These are phyloP conservation scores for Drosophila parthenogenetica DNA, from an alignment of 2,888 invertebrate species.

Conservation along the genomic window DNA sequence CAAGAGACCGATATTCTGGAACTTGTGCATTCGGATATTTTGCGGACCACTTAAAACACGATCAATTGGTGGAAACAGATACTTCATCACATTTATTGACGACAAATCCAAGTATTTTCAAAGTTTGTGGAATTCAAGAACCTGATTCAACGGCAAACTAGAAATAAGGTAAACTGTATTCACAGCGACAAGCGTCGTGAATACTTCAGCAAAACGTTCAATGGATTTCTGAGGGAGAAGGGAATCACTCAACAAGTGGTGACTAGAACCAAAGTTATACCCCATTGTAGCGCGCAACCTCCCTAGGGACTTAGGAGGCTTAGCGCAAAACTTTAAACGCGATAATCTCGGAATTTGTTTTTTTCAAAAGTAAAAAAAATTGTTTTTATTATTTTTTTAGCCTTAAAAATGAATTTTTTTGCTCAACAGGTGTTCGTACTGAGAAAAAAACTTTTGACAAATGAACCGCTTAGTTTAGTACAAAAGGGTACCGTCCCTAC, in stretches of 20 bases:
- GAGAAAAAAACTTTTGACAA: too few species aligned
- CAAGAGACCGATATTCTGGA: slow-evolving; percentile 11
- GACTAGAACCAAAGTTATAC: too few species aligned
- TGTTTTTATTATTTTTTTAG: too few species aligned
- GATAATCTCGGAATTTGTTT: too few species aligned
- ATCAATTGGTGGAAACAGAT: slow-evolving; percentile 26
- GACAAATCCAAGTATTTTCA: slow-evolving; percentile 28
- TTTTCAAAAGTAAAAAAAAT: too few species aligned
- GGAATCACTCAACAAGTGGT: not conserved
- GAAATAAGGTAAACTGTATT: slow-evolving; percentile 31
- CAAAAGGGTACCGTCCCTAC: slow-evolving; percentile 6
- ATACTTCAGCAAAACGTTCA: slow-evolving; percentile 1
- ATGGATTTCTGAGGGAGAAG: not conserved
- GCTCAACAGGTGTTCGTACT: too few species aligned
- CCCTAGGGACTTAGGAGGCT: too few species aligned
- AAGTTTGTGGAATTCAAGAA: slow-evolving; percentile 37
- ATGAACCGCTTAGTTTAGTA: too few species aligned
- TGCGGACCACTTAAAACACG: slow-evolving; percentile 32
- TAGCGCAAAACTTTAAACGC: too few species aligned
- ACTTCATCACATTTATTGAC: slow-evolving; percentile 41
- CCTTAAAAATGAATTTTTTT: too few species aligned
- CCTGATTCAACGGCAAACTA: slow-evolving; percentile 31
- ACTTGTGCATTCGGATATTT: slow-evolving; percentile 41
- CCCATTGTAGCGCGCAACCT: too few species aligned
- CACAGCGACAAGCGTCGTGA: slow-evolving; percentile 39